Percentiles rank a stretch among this genome's conserved stretches.
Evolutionary conservation across 2,888 invertebrate species (phyloP).

Genomic region (Conchocele bisecta): DNA sequence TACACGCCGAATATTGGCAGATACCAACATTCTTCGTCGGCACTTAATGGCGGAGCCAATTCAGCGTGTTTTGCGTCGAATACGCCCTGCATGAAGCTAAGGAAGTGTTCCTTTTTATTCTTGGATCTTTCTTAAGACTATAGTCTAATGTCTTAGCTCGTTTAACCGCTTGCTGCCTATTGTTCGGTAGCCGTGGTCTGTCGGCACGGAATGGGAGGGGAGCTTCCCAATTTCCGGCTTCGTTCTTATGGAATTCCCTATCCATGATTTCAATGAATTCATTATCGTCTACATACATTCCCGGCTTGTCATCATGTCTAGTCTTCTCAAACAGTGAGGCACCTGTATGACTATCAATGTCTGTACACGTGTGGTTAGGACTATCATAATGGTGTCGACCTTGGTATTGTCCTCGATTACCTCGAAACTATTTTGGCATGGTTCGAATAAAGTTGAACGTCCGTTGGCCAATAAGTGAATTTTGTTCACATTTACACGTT

Average conservation of each 20-base stretch:
- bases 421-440: constrained; percentile 31
- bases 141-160: constrained; percentile 19
- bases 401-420: constrained; percentile 27
- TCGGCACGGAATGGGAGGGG: constrained; percentile 34
- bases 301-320: constrained; percentile 15
- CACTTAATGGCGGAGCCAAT: constrained; percentile 29
- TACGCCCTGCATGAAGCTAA: constrained; percentile 38
- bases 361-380: too few species aligned
- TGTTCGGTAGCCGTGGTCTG: constrained; percentile 31
- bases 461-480: constrained; percentile 17
- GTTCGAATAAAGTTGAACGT: constrained; percentile 20
- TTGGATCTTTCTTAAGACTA: constrained; percentile 17
- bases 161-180: constrained; percentile 19
- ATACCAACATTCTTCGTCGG: constrained; percentile 50
- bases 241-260: constrained; percentile 1
- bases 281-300: constrained; percentile 22
- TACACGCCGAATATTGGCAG: constrained; percentile 56
- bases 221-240: constrained; percentile 18
- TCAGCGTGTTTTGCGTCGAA: constrained; percentile 41
- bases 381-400: too few species aligned
- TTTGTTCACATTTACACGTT: constrained; percentile 33
- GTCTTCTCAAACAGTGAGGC: constrained; percentile 19
- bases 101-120: constrained; percentile 32
- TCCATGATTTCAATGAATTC: constrained; percentile 34
- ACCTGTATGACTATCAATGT: too few species aligned